Percentiles rank a stretch among this genome's conserved stretches.
phyloP scores from a whole-genome alignment of 2,797 vertebrate genomes.

The Lycodopsis pacificus region DNA sequence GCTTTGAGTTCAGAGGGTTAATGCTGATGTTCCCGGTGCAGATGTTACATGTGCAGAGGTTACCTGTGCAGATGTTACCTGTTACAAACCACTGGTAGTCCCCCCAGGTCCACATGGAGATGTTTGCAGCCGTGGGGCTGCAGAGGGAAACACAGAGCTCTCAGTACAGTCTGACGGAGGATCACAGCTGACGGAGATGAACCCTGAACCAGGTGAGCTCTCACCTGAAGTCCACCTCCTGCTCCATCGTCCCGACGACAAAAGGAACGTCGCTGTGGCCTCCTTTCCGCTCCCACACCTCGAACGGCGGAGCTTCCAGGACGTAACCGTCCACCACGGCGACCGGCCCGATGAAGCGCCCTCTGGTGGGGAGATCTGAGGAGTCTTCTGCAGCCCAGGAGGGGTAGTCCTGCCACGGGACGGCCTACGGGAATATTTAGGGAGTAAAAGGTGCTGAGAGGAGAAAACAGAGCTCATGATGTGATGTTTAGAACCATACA shows the following conservation, averaged over 20 bases:
- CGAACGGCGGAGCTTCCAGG: constrained; percentile 74
- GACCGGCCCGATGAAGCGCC: constrained; percentile 66
- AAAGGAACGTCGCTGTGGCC: constrained; percentile 81
- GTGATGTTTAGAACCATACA: not conserved
- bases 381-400: constrained; percentile 75
- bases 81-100: constrained; percentile 84
- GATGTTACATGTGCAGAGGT: too few species aligned
- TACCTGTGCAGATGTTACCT: constrained; percentile 63
- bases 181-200: not conserved
- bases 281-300: constrained; percentile 76
- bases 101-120: constrained; percentile 81
- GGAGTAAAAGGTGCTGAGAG: not conserved
- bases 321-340: constrained; percentile 84
- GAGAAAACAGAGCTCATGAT: not conserved
- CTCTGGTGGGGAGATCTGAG: constrained; percentile 78
- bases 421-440: constrained; percentile 63
- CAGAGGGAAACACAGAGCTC: constrained; percentile 8
- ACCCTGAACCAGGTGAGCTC: not conserved
- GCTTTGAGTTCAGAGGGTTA: too few species aligned
- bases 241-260: constrained; percentile 81
- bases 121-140: constrained; percentile 79
- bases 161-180: not conserved
- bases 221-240: constrained; percentile 84
- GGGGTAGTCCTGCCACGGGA: constrained; percentile 83
- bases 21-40: too few species aligned